Evolutionary conservation across 2,797 vertebrate species (phyloP), one percentile per base, ranked within the genome.

Genomic region (Poecilia gillii): DNA sequence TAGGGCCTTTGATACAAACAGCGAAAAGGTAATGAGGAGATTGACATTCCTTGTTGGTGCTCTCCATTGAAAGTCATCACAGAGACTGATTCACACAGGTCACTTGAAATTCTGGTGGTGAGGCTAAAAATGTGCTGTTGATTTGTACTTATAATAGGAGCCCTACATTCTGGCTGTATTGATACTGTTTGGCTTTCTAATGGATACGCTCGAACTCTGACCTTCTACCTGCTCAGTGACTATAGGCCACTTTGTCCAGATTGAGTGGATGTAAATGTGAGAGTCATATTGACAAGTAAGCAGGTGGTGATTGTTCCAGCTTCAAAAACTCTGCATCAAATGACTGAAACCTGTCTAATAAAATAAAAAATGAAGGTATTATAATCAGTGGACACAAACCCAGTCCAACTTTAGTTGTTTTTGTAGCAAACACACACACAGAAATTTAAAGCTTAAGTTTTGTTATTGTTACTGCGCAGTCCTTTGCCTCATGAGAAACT

Each of bases 141-240:
- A 91, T 91, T 76, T 89, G 91, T 76, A 81, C 81, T 86, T 78
- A 89, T 90, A 92, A 91, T 86, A 92, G 94, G 85, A 91, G 90
- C 73, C 85, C 87, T 92, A 87, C 89, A 92, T 91, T 95, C 85
- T 88, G 85, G 74, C 80, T 85, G 81, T 87, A 92, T 90, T 90
- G 93, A 94, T 90, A 90, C 90, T 91, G 91, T 94, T 95, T 93
- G 93, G 90, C 82, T 93, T 95, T 89, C 92, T 93, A 94, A 95
- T 93, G 90, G 91, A 80, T 85, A 90, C 91, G 93, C 93, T 95
- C 92, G 92, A 95, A 88, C 94, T 91, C 77, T 90, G 84, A 95
- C 91, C 89, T 81, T 81, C 86, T 81, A 66, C 85, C 77, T 66
- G 25, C 79, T 89, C 84, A 74, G 70, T 81, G 46, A 81, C 72